A percentile compares a stretch with the other conserved stretches of the same genome.
These are phyloP conservation scores for Latrodectus elegans DNA, from an alignment of 2,888 invertebrate species.

Conservation along the genomic window DNA sequence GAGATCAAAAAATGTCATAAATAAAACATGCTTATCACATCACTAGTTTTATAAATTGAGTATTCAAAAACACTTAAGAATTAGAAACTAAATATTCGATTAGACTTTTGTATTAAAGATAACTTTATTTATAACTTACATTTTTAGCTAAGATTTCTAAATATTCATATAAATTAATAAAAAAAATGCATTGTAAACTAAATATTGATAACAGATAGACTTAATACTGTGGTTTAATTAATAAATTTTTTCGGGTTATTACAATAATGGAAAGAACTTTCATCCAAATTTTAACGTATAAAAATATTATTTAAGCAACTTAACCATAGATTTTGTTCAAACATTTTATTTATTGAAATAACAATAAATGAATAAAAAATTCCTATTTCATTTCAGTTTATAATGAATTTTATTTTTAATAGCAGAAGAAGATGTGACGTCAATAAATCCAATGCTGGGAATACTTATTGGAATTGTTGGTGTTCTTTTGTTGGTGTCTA, in stretches of 20 bases:
- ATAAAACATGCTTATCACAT: too few species aligned
- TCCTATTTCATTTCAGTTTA: not conserved
- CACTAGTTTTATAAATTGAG: too few species aligned
- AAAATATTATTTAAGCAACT: not conserved
- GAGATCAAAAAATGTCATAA: too few species aligned
- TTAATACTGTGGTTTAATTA: too few species aligned
- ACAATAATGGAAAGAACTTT: not conserved
- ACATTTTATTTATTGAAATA: not conserved
- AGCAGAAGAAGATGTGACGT: conserved; percentile 68
- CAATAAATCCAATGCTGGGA: conserved; percentile 62
- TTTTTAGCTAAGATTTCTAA: too few species aligned
- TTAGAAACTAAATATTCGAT: too few species aligned
- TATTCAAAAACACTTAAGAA: too few species aligned
- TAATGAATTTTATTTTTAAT: conserved; percentile 43
- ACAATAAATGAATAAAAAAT: not conserved
- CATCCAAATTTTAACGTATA: not conserved
- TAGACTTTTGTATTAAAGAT: too few species aligned
- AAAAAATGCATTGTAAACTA: too few species aligned
- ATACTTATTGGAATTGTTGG: conserved; percentile 62
- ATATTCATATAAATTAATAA: too few species aligned
- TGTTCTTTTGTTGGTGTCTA: conserved; percentile 47
- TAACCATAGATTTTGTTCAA: not conserved
- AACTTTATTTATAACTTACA: too few species aligned
- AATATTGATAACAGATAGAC: too few species aligned
- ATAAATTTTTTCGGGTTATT: not conserved